These are phyloP conservation scores for Leiothrix lutea DNA, from an alignment of 2,113 vertebrate species.

Conservation along the genomic window DNA sequence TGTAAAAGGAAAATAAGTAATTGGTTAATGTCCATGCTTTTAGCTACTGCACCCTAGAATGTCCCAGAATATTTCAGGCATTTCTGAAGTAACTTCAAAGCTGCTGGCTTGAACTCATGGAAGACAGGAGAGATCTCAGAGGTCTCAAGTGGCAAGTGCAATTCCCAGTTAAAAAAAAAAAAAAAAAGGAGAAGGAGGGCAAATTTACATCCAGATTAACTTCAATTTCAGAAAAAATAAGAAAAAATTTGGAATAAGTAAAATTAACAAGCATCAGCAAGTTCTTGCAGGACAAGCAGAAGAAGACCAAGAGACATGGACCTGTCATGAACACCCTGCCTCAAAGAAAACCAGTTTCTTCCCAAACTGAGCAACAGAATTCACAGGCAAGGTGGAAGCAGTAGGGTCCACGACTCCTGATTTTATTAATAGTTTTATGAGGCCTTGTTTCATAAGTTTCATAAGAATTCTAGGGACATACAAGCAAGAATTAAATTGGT, in stretches of 20 bases:
- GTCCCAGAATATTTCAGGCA: neutral
- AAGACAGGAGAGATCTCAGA: neutral
- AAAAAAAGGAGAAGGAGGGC: too few species aligned
- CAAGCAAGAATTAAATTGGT: neutral
- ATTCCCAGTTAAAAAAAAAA: neutral
- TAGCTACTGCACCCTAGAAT: neutral
- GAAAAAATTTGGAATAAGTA: neutral
- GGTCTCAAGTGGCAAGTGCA: neutral
- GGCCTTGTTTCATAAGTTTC: neutral
- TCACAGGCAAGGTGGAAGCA: neutral
- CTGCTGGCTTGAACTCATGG: neutral
- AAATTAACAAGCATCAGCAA: neutral
- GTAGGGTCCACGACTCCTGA: neutral
- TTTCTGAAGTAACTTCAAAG: neutral
- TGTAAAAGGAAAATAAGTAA: neutral
- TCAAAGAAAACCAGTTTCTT: neutral
- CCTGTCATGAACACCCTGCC: neutral
- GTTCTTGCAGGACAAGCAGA: neutral
- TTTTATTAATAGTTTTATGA: neutral
- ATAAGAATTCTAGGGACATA: neutral
- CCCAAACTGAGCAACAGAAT: neutral
- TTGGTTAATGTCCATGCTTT: neutral
- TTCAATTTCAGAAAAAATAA: neutral
- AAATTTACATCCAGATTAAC: neutral
- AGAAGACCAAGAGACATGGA: neutral